A percentile compares a stretch with the other conserved stretches of the same genome.
Evolutionary conservation across 2,797 vertebrate species (phyloP).

Genomic region (Tamandua tetradactyla): DNA sequence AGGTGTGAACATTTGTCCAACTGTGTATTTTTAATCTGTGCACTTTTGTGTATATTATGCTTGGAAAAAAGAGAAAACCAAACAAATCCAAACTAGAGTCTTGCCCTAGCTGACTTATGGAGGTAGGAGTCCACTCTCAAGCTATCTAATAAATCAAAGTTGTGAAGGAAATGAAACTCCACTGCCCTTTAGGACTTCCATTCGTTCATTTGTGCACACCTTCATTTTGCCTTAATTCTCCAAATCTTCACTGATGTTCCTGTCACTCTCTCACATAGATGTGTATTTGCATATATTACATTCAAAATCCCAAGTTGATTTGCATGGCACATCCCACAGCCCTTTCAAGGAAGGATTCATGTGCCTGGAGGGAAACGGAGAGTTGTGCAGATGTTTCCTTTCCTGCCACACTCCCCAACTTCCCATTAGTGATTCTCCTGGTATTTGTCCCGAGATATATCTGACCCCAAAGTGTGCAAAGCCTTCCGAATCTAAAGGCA

Average conservation of each 20-base stretch:
- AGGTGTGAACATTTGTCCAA: background rate
- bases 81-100: background rate
- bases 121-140: background rate
- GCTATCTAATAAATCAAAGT: background rate
- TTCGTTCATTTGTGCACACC: rapidly evolving
- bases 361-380: background rate
- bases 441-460: background rate
- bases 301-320: background rate
- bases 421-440: background rate
- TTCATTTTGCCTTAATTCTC: rapidly evolving
- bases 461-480: background rate
- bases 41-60: background rate
- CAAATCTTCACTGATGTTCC: rapidly evolving
- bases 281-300: rapidly evolving
- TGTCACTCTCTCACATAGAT: background rate
- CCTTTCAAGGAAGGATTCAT: too few species aligned
- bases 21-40: background rate
- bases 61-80: background rate
- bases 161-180: background rate
- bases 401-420: too few species aligned
- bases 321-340: background rate
- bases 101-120: background rate
- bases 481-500: background rate
- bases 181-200: rapidly evolving
- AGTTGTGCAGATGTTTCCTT: rapidly evolving